phyloP scores from a whole-genome alignment of 2,888 invertebrate species.

The Tinea trinotella region DNA sequence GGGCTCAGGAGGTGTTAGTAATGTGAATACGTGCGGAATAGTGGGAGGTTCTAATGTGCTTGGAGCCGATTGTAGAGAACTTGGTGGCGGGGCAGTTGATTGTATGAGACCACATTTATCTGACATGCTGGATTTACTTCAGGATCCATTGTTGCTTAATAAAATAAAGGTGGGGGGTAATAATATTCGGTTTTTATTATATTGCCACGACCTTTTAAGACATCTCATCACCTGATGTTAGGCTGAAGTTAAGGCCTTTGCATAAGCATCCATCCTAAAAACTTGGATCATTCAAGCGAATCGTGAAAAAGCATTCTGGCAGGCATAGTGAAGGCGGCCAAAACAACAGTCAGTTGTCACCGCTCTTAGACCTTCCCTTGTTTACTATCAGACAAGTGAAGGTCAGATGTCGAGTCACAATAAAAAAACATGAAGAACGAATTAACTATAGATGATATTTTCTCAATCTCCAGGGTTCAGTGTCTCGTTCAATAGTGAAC shows the following conservation, averaged over 20 bases:
- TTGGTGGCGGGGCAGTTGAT: conserved; percentile 91
- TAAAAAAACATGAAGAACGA: not conserved
- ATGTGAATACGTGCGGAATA: not conserved
- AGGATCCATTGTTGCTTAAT: conserved; percentile 95
- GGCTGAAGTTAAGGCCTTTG: too few relatives aligned
- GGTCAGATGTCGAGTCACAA: too few relatives aligned
- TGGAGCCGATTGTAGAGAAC: conserved; percentile 54
- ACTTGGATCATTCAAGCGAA: too few relatives aligned
- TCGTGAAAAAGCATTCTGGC: too few relatives aligned
- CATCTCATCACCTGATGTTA: not conserved
- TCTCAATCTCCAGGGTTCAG: conserved; percentile 48
- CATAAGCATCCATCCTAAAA: too few relatives aligned
- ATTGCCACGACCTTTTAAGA: conserved; percentile 54
- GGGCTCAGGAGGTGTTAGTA: conserved; percentile 26
- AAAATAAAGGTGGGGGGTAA: conserved; percentile 96
- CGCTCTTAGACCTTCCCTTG: too few relatives aligned
- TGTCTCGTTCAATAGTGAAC: conserved; percentile 69
- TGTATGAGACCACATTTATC: conserved; percentile 92
- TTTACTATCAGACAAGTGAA: too few relatives aligned
- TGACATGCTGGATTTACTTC: conserved; percentile 95
- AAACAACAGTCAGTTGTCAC: too few relatives aligned
- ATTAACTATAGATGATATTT: not conserved
- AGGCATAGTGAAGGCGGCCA: too few relatives aligned
- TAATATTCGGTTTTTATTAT: too few relatives aligned
- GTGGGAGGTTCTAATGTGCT: not conserved